phyloP scores from a whole-genome alignment of 1,140 invertebrate genomes.

The Lethocerus indicus region DNA sequence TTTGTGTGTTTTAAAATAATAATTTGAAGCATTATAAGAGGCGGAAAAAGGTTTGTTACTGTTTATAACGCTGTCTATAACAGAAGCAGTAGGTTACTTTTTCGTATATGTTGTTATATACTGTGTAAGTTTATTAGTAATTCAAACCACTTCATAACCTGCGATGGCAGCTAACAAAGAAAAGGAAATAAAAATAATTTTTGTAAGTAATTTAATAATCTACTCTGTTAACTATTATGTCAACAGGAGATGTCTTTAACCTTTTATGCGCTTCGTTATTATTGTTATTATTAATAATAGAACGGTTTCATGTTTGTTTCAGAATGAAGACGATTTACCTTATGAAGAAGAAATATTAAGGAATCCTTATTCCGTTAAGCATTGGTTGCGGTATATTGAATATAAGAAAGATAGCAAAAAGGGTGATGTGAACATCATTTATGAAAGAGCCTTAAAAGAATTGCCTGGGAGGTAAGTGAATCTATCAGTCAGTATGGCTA shows the following conservation, averaged over 20 bases:
- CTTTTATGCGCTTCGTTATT: not conserved
- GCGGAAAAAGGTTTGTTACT: too few relatives aligned
- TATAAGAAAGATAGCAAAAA: slow-evolving; percentile 77
- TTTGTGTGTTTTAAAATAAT: too few relatives aligned
- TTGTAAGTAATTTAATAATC: not conserved
- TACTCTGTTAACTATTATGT: not conserved
- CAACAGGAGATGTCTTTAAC: not conserved
- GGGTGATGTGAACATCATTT: slow-evolving; percentile 75
- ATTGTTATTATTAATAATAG: too few relatives aligned
- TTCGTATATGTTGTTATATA: too few relatives aligned
- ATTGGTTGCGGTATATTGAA: slow-evolving; percentile 95
- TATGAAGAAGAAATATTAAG: slow-evolving; percentile 97
- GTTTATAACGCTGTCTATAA: too few relatives aligned
- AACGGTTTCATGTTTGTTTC: too few relatives aligned
- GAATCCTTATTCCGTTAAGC: slow-evolving; percentile 93
- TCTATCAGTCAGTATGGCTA: not conserved
- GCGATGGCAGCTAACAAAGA: slow-evolving; percentile 1
- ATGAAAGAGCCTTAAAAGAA: slow-evolving; percentile 90
- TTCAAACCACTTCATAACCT: too few relatives aligned
- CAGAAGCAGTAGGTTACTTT: too few relatives aligned
- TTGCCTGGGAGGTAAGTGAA: slow-evolving; percentile 61
- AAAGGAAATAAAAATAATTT: not conserved
- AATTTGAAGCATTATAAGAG: too few relatives aligned
- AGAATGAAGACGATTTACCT: slow-evolving; percentile 87
- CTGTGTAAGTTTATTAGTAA: too few relatives aligned